Percentiles rank a stretch among this genome's conserved stretches.
Conservation (phyloP, 2,113 vertebrate genomes). For the Zosterops hypoxanthus region DNA sequence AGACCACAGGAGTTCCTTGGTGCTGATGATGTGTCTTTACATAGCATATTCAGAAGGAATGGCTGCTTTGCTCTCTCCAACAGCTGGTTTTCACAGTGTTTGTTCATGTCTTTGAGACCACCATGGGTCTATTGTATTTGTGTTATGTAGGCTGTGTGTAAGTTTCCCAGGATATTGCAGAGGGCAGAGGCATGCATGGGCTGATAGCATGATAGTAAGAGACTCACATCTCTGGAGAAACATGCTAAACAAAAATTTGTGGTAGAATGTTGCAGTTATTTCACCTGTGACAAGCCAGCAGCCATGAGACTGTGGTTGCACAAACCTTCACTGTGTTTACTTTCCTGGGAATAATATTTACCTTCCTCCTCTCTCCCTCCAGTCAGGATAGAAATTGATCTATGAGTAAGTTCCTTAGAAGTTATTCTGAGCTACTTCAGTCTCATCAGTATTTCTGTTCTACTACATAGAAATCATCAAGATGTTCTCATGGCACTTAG, state of each 20-base stretch:
- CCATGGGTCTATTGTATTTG: background rate
- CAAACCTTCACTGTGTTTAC: background rate
- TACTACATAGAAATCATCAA: background rate
- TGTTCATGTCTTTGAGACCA: background rate
- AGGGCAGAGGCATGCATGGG: accelerated
- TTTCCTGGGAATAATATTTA: background rate
- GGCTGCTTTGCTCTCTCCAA: background rate
- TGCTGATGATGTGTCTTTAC: background rate
- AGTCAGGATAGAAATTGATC: background rate
- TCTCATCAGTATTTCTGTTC: background rate
- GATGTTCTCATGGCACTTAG: background rate
- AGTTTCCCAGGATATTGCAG: background rate
- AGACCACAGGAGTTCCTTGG: background rate
- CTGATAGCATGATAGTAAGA: background rate
- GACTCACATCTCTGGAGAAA: background rate
- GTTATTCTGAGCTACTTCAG: background rate
- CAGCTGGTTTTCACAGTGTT: background rate
- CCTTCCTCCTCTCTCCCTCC: background rate
- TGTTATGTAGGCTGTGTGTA: background rate
- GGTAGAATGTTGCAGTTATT: accelerated
- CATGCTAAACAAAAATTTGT: background rate
- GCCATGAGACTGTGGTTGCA: background rate
- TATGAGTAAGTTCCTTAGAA: background rate
- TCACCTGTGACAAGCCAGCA: background rate
- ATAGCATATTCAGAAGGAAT: background rate